Percentiles rank a stretch among this genome's conserved stretches.
Conservation (phyloP, 2,797 vertebrate species). For the Eulemur rubriventer region DNA sequence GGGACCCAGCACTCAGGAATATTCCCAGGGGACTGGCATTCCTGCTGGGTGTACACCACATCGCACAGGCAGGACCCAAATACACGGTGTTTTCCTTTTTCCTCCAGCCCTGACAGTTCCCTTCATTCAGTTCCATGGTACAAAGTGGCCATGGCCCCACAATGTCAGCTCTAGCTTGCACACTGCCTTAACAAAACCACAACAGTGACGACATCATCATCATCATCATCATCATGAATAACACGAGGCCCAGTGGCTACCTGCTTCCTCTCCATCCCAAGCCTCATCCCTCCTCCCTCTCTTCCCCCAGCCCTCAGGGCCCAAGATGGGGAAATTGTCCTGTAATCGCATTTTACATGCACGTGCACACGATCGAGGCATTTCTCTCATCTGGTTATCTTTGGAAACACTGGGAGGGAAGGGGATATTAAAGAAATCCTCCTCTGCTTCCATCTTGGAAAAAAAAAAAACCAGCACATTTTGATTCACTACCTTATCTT, state of each 20-base stretch:
- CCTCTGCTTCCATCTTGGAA: constrained; percentile 70
- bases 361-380: constrained; percentile 21
- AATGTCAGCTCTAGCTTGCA: not conserved
- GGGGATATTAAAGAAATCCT: constrained; percentile 71
- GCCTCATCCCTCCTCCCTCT: not conserved
- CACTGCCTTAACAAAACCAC: not conserved
- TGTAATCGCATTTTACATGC: constrained; percentile 67
- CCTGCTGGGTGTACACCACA: not conserved
- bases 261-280: not conserved
- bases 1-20: not conserved
- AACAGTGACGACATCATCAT: not conserved
- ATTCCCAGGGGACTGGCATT: not conserved
- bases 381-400: constrained; percentile 78
- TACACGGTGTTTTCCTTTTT: not conserved
- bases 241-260: not conserved
- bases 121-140: not conserved
- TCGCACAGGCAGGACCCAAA: not conserved
- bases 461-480: constrained; percentile 59
- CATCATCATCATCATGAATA: not conserved
- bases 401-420: constrained; percentile 69
- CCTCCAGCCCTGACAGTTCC: not conserved
- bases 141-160: not conserved
- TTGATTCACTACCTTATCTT: constrained; percentile 79
- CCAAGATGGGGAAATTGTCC: constrained; percentile 61
- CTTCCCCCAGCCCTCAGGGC: constrained; percentile 51